Evolutionary conservation across 1,140 invertebrate genomes (phyloP).

Genomic region (Batillaria attramentaria): DNA sequence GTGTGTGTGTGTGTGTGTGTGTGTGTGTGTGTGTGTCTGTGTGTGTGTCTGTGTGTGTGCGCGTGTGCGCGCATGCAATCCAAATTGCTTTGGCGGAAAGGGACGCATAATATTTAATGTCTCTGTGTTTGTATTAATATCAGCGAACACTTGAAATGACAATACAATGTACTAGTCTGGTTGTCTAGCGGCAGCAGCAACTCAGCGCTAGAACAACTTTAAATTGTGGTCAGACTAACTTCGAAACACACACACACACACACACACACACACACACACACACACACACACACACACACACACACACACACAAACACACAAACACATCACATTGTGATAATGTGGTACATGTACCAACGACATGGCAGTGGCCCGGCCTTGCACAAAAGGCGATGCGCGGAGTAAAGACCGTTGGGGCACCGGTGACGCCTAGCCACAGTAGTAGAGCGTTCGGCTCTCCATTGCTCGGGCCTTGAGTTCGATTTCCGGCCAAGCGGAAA

Average conservation of each 20-base stretch:
- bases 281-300: conserved; percentile 13
- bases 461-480: too few relatives aligned
- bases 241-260: neutral
- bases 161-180: neutral
- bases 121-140: neutral
- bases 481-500: too few relatives aligned
- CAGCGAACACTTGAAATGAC: neutral
- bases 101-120: neutral
- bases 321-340: neutral
- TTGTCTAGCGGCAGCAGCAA: neutral
- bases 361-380: neutral
- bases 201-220: neutral
- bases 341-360: neutral
- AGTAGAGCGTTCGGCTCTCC: too few relatives aligned
- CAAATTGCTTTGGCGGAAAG: neutral
- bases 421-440: too few relatives aligned
- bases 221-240: neutral
- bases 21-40: conserved; percentile 4
- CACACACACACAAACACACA: neutral
- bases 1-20: neutral
- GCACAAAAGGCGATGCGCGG: too few relatives aligned
- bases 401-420: too few relatives aligned
- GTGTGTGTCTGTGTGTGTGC: conserved; percentile 8
- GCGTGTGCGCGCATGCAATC: neutral
- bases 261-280: neutral